Percentiles rank a stretch among this genome's conserved stretches.
These are phyloP conservation scores for Harpagifer antarcticus DNA, from an alignment of 2,797 vertebrate genomes.

Conservation along the genomic window DNA sequence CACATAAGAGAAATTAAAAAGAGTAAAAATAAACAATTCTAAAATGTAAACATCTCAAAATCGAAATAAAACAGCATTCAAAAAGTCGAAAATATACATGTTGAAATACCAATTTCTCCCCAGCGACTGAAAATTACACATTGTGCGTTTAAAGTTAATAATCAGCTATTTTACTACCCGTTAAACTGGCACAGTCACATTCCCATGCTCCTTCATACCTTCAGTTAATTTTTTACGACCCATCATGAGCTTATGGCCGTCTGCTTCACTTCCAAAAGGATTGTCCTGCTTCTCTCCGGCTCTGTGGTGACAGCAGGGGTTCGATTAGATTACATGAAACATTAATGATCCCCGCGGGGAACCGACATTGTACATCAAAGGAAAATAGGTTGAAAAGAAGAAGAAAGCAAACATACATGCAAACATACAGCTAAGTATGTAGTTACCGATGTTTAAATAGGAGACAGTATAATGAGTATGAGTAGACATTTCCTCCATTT, in stretches of 20 bases:
- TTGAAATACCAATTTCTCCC: too few relatives aligned
- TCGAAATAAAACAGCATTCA: too few relatives aligned
- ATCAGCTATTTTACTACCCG: not conserved
- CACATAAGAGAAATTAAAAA: too few relatives aligned
- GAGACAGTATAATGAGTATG: not conserved
- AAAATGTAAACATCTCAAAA: too few relatives aligned
- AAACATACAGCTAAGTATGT: conserved; percentile 13
- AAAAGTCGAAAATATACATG: too few relatives aligned
- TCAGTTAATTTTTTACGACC: conserved; percentile 6
- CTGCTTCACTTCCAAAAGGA: conserved; percentile 36
- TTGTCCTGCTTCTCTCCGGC: conserved; percentile 23
- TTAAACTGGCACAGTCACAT: not conserved
- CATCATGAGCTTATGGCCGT: conserved; percentile 6
- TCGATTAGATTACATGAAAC: conserved; percentile 72
- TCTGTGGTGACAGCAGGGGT: conserved; percentile 59
- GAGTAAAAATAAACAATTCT: too few relatives aligned
- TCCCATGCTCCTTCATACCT: not conserved
- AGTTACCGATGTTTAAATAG: not conserved
- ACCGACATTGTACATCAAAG: conserved; percentile 44
- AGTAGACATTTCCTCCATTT: too few relatives aligned
- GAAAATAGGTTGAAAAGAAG: conserved; percentile 7
- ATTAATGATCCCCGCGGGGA: conserved; percentile 64
- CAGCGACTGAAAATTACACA: too few relatives aligned
- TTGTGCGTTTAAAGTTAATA: not conserved
- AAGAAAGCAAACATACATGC: not conserved